Evolutionary conservation across 2,113 vertebrate species (phyloP).

Genomic region (Mellivora capensis): DNA sequence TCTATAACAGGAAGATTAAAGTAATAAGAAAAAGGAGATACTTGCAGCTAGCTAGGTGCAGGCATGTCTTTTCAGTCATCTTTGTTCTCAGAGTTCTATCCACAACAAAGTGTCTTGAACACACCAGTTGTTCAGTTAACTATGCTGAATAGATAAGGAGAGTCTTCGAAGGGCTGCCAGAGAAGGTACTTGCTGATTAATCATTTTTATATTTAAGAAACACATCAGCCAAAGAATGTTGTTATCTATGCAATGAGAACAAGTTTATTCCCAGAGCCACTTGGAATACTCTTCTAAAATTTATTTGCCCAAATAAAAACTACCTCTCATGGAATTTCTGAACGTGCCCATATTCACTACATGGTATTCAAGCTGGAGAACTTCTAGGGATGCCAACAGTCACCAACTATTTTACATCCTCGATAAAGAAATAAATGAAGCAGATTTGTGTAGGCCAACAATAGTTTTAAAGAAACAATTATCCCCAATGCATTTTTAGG

Average conservation of each 20-base stretch:
- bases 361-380: neutral
- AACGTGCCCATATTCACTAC: neutral
- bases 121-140: neutral
- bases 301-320: neutral
- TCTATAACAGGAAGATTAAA: neutral
- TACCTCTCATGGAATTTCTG: neutral
- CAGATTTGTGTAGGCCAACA: neutral
- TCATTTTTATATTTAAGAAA: constrained; percentile 24
- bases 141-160: neutral
- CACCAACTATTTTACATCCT: neutral
- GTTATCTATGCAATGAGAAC: neutral
- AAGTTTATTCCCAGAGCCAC: neutral
- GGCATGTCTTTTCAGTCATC: neutral
- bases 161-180: neutral
- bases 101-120: neutral
- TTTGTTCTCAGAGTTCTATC: neutral
- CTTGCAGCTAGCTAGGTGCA: neutral
- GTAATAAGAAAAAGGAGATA: neutral
- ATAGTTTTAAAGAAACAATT: neutral
- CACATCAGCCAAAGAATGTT: neutral
- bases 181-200: neutral
- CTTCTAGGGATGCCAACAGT: neutral
- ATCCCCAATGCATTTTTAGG: neutral
- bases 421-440: neutral
- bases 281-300: neutral